phyloP scores from a whole-genome alignment of 2,888 invertebrate species.

The Electrophaes corylata region DNA sequence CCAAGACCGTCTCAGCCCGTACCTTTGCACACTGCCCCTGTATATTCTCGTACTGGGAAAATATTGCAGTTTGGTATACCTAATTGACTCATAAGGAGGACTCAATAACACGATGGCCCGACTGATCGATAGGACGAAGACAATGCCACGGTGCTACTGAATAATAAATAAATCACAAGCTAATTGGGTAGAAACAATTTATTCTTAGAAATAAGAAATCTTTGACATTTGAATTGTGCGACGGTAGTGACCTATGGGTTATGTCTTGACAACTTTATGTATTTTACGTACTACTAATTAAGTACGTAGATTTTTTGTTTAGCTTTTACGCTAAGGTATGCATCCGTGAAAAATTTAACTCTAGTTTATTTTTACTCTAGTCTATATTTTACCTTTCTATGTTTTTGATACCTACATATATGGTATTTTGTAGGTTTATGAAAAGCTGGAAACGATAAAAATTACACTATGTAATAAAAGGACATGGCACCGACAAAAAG shows the following conservation, averaged over 20 bases:
- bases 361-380: too few relatives aligned
- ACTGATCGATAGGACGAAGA: constrained; percentile 37
- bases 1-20: constrained; percentile 39
- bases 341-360: neutral
- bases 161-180: constrained; percentile 33
- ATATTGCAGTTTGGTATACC: constrained; percentile 24
- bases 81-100: constrained; percentile 31
- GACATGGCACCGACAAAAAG: neutral
- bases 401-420: too few relatives aligned
- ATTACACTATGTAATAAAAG: neutral
- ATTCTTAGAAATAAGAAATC: constrained; percentile 31
- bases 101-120: constrained; percentile 22
- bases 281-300: neutral
- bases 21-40: constrained; percentile 22
- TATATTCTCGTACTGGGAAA: constrained; percentile 23
- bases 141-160: constrained; percentile 22
- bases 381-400: too few relatives aligned
- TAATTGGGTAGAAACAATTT: constrained; percentile 31
- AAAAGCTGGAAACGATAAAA: too few relatives aligned
- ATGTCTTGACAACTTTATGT: constrained; percentile 12
- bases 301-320: neutral
- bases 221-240: constrained; percentile 36
- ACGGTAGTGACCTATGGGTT: constrained; percentile 32
- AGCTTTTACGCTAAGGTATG: neutral
- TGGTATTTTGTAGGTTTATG: too few relatives aligned